These are phyloP conservation scores for Arizona elegans DNA, from an alignment of 2,113 vertebrate species.

Conservation along the genomic window DNA sequence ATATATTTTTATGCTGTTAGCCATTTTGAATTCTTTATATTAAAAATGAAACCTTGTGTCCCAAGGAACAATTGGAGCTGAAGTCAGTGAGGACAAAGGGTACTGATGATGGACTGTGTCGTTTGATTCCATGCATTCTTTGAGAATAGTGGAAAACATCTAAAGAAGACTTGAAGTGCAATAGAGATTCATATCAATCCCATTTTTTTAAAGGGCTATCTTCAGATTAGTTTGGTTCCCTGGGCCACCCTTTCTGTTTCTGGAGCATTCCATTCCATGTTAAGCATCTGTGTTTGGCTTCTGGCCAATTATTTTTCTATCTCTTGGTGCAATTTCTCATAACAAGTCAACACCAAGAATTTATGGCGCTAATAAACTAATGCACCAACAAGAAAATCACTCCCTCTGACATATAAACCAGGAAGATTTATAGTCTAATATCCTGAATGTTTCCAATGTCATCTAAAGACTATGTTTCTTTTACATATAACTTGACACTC, in stretches of 20 bases:
- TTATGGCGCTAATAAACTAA: constrained; percentile 22
- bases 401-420: constrained; percentile 16
- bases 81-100: neutral
- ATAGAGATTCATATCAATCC: neutral
- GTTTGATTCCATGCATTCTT: neutral
- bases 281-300: neutral
- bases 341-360: constrained; percentile 11
- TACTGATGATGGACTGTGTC: neutral
- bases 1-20: neutral
- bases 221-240: neutral
- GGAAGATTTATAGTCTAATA: constrained; percentile 25
- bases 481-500: neutral
- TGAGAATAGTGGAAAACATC: too few relatives aligned
- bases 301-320: constrained; percentile 11
- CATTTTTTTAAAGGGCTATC: neutral
- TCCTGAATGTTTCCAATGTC: constrained; percentile 3
- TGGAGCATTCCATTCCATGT: neutral
- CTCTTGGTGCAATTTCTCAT: neutral
- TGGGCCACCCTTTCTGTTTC: neutral
- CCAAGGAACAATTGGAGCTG: too few relatives aligned
- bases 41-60: neutral
- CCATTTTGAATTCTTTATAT: neutral
- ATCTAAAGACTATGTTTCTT: neutral
- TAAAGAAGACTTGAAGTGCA: neutral
- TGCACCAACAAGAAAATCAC: constrained; percentile 19